Conservation (phyloP, 2,888 invertebrate species). For the Glomeris marginata region DNA sequence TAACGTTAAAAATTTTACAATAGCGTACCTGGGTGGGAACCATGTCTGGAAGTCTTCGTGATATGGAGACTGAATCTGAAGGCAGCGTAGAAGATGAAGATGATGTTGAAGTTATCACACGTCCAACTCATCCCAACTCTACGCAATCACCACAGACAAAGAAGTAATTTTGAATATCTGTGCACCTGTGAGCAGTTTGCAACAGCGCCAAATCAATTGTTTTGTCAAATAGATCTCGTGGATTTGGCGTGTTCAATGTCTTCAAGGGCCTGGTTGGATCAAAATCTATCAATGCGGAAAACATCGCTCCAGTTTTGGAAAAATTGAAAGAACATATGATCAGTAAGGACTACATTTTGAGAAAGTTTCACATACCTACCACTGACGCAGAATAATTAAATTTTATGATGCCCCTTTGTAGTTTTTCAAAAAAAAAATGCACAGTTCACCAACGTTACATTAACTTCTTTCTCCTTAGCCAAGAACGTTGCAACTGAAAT, state of each 20-base stretch:
- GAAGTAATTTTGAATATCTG: background rate
- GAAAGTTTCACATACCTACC: too few species aligned
- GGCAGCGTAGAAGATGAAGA: slow-evolving; percentile 40
- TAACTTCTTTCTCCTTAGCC: slow-evolving; percentile 28
- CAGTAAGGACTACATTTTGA: slow-evolving; percentile 22
- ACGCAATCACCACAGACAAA: slow-evolving; percentile 1
- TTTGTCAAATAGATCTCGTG: slow-evolving; percentile 10
- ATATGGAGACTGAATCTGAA: slow-evolving; percentile 52
- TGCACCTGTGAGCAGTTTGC: too few species aligned
- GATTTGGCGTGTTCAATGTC: slow-evolving; percentile 60
- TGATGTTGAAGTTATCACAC: slow-evolving; percentile 44
- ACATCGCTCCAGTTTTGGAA: slow-evolving; percentile 73
- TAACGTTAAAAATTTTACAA: background rate
- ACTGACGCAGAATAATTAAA: too few species aligned
- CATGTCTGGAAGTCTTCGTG: slow-evolving; percentile 68
- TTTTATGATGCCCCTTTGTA: background rate
- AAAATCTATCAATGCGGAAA: slow-evolving; percentile 64
- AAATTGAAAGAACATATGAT: slow-evolving; percentile 93
- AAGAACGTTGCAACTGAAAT: slow-evolving; percentile 98
- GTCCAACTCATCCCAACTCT: slow-evolving; percentile 10
- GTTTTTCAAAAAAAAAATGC: too few species aligned
- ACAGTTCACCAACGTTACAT: background rate
- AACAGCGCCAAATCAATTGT: background rate
- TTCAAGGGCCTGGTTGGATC: slow-evolving; percentile 79
- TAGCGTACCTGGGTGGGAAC: slow-evolving; percentile 52